phyloP scores from a whole-genome alignment of 2,888 invertebrate species.

The Lithodes maja region DNA sequence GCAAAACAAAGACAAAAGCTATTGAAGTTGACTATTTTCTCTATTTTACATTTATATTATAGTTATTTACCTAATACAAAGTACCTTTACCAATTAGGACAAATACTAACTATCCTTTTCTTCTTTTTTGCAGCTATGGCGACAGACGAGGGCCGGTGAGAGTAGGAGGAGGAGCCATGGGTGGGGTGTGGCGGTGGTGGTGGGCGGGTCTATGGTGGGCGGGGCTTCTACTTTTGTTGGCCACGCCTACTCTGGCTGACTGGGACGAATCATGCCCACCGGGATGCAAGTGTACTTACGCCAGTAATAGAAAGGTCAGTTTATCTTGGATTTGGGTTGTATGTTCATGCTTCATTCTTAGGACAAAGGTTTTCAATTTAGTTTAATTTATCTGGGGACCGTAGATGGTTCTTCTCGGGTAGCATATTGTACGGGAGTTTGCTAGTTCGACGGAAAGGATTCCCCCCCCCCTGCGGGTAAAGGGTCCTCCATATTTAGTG shows the following conservation, averaged over 20 bases:
- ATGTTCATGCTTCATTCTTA: no score
- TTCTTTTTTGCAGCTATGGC: not conserved
- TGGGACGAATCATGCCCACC: constrained; percentile 48
- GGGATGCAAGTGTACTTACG: constrained; percentile 52
- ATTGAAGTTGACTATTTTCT: no score
- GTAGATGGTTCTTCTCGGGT: no score
- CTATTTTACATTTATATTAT: no score
- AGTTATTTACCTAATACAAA: not conserved
- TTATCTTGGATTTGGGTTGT: no score
- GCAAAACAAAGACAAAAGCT: no score
- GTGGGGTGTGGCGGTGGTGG: not conserved
- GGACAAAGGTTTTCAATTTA: no score
- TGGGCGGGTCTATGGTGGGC: not conserved
- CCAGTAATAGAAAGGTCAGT: constrained; percentile 59
- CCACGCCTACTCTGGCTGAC: constrained; percentile 31
- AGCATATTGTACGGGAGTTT: no score
- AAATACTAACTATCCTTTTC: not conserved
- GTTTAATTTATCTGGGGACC: no score
- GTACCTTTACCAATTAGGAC: not conserved
- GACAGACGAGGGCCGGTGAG: not conserved
- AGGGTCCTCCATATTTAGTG: no score
- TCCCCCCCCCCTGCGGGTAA: no score
- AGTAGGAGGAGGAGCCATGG: not conserved
- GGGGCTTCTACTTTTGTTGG: not conserved
- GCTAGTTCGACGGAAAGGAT: no score